A percentile compares a stretch with the other conserved stretches of the same genome.
phyloP scores from a whole-genome alignment of 2,888 invertebrate genomes.

The Parnassius orleans region DNA sequence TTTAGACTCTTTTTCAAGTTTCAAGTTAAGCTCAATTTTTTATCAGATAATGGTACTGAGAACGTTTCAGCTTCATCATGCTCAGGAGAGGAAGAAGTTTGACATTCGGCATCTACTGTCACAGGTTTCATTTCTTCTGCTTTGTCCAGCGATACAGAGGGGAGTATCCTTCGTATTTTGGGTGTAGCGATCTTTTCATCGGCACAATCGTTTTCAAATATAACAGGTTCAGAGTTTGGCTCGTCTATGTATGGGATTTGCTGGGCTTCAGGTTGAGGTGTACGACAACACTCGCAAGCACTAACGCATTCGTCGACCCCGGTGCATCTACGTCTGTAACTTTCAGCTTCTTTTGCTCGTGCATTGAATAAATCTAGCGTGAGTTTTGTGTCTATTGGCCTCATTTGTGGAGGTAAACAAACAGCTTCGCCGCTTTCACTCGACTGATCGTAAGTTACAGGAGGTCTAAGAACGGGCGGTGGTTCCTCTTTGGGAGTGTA shows the following conservation, averaged over 20 bases:
- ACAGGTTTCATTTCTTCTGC: slow-evolving; percentile 55
- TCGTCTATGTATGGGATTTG: slow-evolving; percentile 75
- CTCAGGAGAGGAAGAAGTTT: slow-evolving; percentile 58
- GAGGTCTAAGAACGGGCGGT: slow-evolving; percentile 54
- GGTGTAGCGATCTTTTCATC: slow-evolving; percentile 58
- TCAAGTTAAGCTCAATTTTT: slow-evolving; percentile 54
- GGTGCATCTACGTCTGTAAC: slow-evolving; percentile 59
- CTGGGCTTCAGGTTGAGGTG: slow-evolving; percentile 66
- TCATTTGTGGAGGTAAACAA: slow-evolving; percentile 66
- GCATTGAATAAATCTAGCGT: slow-evolving; percentile 61
- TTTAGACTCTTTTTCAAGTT: slow-evolving; percentile 50
- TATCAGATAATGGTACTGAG: slow-evolving; percentile 35
- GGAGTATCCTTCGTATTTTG: slow-evolving; percentile 68
- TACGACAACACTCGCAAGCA: slow-evolving; percentile 72
- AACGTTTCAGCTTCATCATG: slow-evolving; percentile 38
- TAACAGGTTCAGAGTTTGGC: slow-evolving; percentile 67
- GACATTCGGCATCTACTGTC: slow-evolving; percentile 66
- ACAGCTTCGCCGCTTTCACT: slow-evolving; percentile 58
- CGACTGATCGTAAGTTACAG: slow-evolving; percentile 51
- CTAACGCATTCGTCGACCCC: slow-evolving; percentile 67
- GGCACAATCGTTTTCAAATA: slow-evolving; percentile 64
- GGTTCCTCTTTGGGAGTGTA: slow-evolving; percentile 43
- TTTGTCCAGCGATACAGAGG: slow-evolving; percentile 65
- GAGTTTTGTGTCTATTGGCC: slow-evolving; percentile 63
- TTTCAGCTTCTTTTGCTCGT: slow-evolving; percentile 44